Evolutionary conservation across 2,888 invertebrate genomes (phyloP), one percentile per base, ranked within the genome.

Genomic region (Flexamia atlantica): DNA sequence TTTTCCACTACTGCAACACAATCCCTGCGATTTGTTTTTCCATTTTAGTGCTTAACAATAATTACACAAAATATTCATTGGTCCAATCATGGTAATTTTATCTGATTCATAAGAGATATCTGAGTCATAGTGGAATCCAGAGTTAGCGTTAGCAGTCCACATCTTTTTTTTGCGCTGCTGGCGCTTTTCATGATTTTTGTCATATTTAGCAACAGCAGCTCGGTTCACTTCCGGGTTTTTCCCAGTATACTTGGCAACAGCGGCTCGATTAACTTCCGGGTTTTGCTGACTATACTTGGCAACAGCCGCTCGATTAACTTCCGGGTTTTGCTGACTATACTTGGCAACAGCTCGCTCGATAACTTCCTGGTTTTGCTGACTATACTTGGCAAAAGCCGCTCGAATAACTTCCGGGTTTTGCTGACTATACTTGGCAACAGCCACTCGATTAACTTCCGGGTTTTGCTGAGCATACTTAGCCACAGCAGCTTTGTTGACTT

Each of bases 1-100:
- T 83, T 85, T n/a, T 81, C 84, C 80, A 23, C 23, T 81, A 17
- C 70, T 17, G 32, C 17, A 28, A 68, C 68, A 68, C 68, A 28
- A 32, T 9, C 68, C 68, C 32, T 68, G 28, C 4, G 68, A 68
- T 23, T 68, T 32, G 14, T 14, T 17, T 32, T 68, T 68, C 30
- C 28, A 68, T 68, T 68, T 68, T 32, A 68, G 30, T 9, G 32
- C 68, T 2, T 17, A 4, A 17, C 68, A 68, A 30, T 68, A n/a
- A 17, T 14, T n/a, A 23, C 30, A 68, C 5, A 68, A 9, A 23
- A 20, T 23, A 10, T 53, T 23, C 53, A 53, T 23, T 5, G 53
- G 9, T 53, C 53, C 53, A 53, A 53, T 46, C 17, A 2, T 17
- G 14, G 14, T 46, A 17, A 17, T 46, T 46, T 46, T 46, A 17